Base-by-base conservation (phyloP, 64 coral and sea anemone genomes). In the Montipora cactus region DNA sequence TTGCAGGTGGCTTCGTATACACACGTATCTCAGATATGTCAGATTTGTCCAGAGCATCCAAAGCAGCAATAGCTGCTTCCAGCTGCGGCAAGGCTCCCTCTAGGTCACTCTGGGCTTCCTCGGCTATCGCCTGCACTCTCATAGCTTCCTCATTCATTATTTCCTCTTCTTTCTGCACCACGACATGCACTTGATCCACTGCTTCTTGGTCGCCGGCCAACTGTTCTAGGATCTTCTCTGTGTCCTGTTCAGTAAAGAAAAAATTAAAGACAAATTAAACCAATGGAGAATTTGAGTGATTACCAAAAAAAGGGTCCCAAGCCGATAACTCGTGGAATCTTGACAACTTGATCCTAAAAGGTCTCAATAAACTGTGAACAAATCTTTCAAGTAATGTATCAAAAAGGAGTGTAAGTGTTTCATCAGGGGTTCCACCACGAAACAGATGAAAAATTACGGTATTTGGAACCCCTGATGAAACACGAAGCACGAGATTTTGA, bases 1-100 rank as follows among this genome's bases (percentile, higher is more conserved):
- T 99, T 2, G 95, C 75, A 25, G 98, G 98, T 1, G 98, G 98
- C 14, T 99, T 99, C 10, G 98, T 96, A 77, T 99, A 99, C 46
- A 99, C 98, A 14, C 98, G 89, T 12, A 99, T 95, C 90, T 99
- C 98, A 15, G 98, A 96, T 18, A 99, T 99, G 75, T 99, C 98
- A 11, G 98, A 99, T 53, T 99, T 99, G 57, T 99, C 98, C 5
- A 99, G 87, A 0, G 95, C 74, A 46, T 99, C 95, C 21, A 99
- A 78, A 14, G 95, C 95, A 19, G 73, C 68, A 58, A 96, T 96
- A n/a, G 98, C 95, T 16, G 72, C 75, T 28, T 96, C 72, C 8
- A 99, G 89, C 46, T 96, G 92, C 23, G 98, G 98, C 5, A 99
- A 59, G 53, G 89, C 98, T 62, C 81, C 93, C 19, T 99, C 95